Evolutionary conservation across 2,888 invertebrate genomes (phyloP), one percentile per base, ranked within the genome.

Genomic region (Opisthograptis luteolata): DNA sequence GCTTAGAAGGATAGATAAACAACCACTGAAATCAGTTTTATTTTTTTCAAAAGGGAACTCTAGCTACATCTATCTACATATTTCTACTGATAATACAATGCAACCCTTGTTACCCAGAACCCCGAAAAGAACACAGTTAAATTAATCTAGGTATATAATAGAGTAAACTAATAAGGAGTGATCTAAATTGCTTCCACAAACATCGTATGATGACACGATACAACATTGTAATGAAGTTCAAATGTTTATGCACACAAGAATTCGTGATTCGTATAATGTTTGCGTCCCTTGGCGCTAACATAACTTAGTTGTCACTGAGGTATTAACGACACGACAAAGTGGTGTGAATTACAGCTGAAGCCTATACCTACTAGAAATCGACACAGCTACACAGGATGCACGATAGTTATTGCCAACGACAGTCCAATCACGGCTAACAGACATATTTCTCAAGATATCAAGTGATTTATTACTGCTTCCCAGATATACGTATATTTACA

Each of bases 261-360:
- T 70, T 76, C 74, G 74, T 73, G 77, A 54, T 56, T 52, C 25
- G 44, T 45, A 44, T 46, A 51, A 50, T 81, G 70, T 82, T 79
- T 83, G 79, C 82, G 85, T 86, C 84, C 46, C 70, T 40, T 28
- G 19, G 60, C 65, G 74, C 74, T 79, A 82, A 82, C 59, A 63
- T 55, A 48, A 47, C 51, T 61, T 63, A 55, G 58, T 81, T 81
- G 68, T 57, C 81, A 76, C 77, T 61, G 51, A 70, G 64, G 68
- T 68, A 66, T 64, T 63, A 80, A 81, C 66, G 69, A 77, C 71
- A 75, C 62, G 58, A 75, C 73, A 78, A 73, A 62, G 50, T 55
- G 60, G 79, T 84, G 85, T 79, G 66, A 86, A 85, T 84, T 81
- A 77, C 70, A 76, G 55, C 71, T 80, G 77, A 84, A 81, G 68